Conservation (phyloP, 2,113 vertebrate genomes). For the Tupaia tana region DNA sequence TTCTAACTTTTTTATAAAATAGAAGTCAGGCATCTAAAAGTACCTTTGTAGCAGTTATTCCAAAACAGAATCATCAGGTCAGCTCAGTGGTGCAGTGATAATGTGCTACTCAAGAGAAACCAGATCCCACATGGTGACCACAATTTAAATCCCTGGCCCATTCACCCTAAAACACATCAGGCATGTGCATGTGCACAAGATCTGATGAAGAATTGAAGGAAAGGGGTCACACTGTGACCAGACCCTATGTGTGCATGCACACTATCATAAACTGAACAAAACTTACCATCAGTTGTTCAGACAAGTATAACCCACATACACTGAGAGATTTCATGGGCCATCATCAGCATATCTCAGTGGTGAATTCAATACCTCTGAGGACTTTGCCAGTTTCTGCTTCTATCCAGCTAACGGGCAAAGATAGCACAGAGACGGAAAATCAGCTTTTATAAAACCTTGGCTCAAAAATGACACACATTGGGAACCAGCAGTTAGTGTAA, state of each 20-base stretch:
- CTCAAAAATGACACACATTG: not conserved
- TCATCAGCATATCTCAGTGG: not conserved
- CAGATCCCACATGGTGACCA: too few relatives aligned
- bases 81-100: too few relatives aligned
- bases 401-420: not conserved
- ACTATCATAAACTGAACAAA: too few relatives aligned
- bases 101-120: too few relatives aligned
- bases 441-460: not conserved
- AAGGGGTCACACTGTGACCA: too few relatives aligned
- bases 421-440: not conserved
- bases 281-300: not conserved
- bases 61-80: too few relatives aligned
- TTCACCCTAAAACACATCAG: too few relatives aligned
- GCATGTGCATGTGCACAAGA: too few relatives aligned
- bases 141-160: too few relatives aligned
- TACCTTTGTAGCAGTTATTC: not conserved
- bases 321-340: not conserved
- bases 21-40: not conserved
- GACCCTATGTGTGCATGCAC: too few relatives aligned
- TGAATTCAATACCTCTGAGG: not conserved
- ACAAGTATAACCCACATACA: not conserved
- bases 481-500: too few relatives aligned
- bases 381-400: not conserved
- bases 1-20: constrained; percentile 1
- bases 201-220: too few relatives aligned